Evolutionary conservation across 2,797 vertebrate genomes (phyloP), one percentile per base, ranked within the genome.

Genomic region (Cygnus olor): DNA sequence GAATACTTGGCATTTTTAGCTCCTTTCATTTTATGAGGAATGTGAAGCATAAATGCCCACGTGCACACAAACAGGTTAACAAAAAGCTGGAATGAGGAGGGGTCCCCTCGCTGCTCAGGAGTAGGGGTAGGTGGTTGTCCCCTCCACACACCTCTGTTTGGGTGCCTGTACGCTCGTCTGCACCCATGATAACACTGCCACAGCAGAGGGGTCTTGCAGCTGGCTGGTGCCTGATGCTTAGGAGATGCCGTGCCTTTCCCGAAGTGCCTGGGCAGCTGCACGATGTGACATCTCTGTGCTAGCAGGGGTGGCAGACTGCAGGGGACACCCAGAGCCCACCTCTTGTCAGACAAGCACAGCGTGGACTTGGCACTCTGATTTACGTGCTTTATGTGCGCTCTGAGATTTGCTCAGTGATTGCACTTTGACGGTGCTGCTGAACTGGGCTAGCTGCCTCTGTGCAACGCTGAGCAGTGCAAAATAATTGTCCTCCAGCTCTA

Each of bases 121-220:
- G 15, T 15, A 38, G 49, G 47, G 85, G 4, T 8, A 19, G 10
- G 20, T 51, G 14, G 2, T 28, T 15, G 9, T 28, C 13, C 5
- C 10, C 4, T 47, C 2, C 0, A 2, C 0, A 1, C 0, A 2
- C 20, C 36, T 54, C 49, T 54, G 4, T 19, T 53, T 0, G 27
- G 27, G 53, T 45, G 16, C 16, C 81, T 61, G 40, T 57, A 20
- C 32, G 8, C 56, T 20, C 11, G 1, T 13, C 32, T n/a, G 19
- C 8, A 30, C 45, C 21, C 78, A n/a, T 17, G 16, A 30, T 45
- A 34, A 1, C 3, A 1, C 4, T 18, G 60, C 40, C 16, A 8
- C 21, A 61, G 56, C 65, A 66, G 36, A 0, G 7, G 45, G 28
- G 28, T 44, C 53, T 42, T 19, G 60, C 40, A 20, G 49, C 58